Evolutionary conservation across 2,113 vertebrate genomes (phyloP).

Genomic region (Hymenochirus boettgeri): DNA sequence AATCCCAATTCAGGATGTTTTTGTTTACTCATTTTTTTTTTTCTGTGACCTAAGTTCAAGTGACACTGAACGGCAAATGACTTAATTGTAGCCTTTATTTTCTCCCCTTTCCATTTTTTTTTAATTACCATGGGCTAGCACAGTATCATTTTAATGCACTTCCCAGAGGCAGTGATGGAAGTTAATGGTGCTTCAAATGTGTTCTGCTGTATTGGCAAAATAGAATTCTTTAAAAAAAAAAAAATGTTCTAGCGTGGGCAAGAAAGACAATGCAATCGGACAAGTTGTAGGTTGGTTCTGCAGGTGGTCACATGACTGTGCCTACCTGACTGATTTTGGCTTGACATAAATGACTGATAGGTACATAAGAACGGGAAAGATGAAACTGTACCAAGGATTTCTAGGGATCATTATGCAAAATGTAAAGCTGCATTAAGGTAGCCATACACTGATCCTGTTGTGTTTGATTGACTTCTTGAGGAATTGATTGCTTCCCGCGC

Average conservation of each 20-base stretch:
- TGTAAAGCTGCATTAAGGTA: too few relatives aligned
- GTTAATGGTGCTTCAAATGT: constrained; percentile 39
- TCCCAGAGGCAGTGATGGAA: constrained; percentile 35
- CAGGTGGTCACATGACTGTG: too few relatives aligned
- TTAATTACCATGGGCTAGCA: constrained; percentile 34
- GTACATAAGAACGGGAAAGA: too few relatives aligned
- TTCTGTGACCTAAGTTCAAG: constrained; percentile 3
- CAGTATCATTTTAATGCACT: constrained; percentile 40
- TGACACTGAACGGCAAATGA: not conserved
- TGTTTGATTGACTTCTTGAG: too few relatives aligned
- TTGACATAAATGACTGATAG: too few relatives aligned
- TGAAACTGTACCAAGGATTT: too few relatives aligned
- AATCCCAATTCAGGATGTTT: not conserved
- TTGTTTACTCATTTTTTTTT: not conserved
- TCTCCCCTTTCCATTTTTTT: constrained; percentile 10
- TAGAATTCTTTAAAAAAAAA: constrained; percentile 16
- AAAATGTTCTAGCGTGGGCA: not conserved
- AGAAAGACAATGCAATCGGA: not conserved
- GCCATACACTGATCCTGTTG: too few relatives aligned
- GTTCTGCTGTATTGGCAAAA: constrained; percentile 36
- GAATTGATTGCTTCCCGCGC: too few relatives aligned
- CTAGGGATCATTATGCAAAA: too few relatives aligned
- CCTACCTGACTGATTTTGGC: too few relatives aligned
- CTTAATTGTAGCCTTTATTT: not conserved
- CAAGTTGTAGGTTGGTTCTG: too few relatives aligned